A percentile compares a stretch with the other conserved stretches of the same genome.
Evolutionary conservation across 1,140 invertebrate genomes (phyloP).

Genomic region (Eulimnadia texana): DNA sequence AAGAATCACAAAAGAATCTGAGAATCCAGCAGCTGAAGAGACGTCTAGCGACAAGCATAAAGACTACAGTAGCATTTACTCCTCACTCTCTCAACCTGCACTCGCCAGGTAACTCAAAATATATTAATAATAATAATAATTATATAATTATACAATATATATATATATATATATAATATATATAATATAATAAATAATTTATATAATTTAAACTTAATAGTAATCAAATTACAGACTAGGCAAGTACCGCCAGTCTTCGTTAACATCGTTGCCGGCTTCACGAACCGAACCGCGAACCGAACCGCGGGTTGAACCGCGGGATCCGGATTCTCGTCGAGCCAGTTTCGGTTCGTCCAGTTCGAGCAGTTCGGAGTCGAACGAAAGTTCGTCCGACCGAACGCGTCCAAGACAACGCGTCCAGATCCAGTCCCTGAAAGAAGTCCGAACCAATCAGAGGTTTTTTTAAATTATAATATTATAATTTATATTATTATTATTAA

Average conservation of each 20-base stretch:
- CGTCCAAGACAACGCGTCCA: conserved; percentile 15
- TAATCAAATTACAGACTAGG: no score
- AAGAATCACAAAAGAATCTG: neutral
- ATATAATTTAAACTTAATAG: no score
- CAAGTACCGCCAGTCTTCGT: no score
- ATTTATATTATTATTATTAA: no score
- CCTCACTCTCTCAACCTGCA: conserved; percentile 6
- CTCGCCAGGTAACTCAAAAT: neutral
- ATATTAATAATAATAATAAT: no score
- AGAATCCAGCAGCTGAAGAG: conserved; percentile 7
- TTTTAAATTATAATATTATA: no score
- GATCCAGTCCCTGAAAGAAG: conserved; percentile 21
- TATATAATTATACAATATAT: no score
- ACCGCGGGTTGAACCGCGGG: neutral
- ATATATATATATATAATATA: no score
- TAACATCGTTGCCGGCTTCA: no score
- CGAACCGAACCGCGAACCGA: no score
- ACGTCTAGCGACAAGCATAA: conserved; percentile 9
- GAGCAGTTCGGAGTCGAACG: conserved; percentile 2
- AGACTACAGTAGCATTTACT: conserved; percentile 16
- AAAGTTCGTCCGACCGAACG: neutral
- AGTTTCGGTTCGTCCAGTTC: neutral
- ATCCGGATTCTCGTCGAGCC: neutral
- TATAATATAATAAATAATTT: no score
- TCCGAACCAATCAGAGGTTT: conserved; percentile 12